phyloP scores from a whole-genome alignment of 2,113 vertebrate genomes.

The Phasianus colchicus region DNA sequence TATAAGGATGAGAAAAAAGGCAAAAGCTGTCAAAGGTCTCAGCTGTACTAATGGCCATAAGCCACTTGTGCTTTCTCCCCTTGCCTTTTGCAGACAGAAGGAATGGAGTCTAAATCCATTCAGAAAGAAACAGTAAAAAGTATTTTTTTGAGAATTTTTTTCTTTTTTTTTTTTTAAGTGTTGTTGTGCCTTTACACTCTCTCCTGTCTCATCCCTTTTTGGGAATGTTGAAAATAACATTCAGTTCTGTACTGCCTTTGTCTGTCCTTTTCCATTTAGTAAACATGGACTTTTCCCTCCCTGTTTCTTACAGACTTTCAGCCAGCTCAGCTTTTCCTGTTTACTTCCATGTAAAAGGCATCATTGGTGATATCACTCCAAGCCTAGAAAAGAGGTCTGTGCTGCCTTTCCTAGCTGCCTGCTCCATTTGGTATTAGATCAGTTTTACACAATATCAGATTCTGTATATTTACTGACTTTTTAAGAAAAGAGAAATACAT shows the following conservation, averaged over 20 bases:
- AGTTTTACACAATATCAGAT: neutral
- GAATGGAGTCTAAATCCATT: conserved; percentile 38
- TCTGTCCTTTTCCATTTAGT: conserved; percentile 70
- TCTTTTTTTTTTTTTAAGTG: conserved; percentile 62
- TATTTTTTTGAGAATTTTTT: conserved; percentile 57
- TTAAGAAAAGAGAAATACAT: neutral
- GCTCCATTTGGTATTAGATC: neutral
- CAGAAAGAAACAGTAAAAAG: conserved; percentile 46
- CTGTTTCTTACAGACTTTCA: conserved; percentile 36
- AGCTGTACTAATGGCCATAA: neutral
- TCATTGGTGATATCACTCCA: conserved; percentile 17
- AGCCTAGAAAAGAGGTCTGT: conserved; percentile 50
- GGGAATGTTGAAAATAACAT: conserved; percentile 75
- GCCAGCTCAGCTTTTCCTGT: conserved; percentile 74
- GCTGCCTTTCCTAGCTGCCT: neutral
- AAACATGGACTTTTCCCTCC: conserved; percentile 71
- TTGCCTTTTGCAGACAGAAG: neutral
- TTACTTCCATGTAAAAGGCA: conserved; percentile 36
- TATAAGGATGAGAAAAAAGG: neutral
- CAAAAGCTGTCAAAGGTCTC: neutral
- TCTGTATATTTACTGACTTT: neutral
- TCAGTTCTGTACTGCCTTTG: conserved; percentile 65
- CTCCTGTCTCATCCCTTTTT: conserved; percentile 71
- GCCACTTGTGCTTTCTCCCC: neutral
- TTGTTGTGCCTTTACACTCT: conserved; percentile 51